Percentiles rank a stretch among this genome's conserved stretches.
Evolutionary conservation across 2,888 invertebrate species (phyloP).

Genomic region (Troglohyphantes excavatus): DNA sequence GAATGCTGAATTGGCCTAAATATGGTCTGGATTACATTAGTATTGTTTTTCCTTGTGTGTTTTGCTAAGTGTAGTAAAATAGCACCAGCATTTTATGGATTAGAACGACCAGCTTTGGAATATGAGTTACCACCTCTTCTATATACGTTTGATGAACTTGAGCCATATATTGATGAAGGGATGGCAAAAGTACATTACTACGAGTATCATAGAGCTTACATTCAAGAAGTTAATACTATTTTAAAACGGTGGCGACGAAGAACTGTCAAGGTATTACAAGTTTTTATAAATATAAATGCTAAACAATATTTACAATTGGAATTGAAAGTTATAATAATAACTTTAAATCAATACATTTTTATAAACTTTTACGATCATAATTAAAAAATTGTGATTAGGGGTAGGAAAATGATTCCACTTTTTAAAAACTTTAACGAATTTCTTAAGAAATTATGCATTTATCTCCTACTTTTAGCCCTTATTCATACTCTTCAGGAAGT

Average conservation of each 20-base stretch:
- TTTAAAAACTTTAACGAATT: too few species aligned
- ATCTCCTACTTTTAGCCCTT: too few species aligned
- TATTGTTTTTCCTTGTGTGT: background rate
- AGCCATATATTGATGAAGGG: constrained; percentile 81
- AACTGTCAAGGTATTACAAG: constrained; percentile 66
- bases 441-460: too few species aligned
- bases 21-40: background rate
- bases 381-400: too few species aligned
- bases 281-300: too few species aligned
- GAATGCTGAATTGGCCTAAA: too few species aligned
- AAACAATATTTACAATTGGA: too few species aligned
- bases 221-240: constrained; percentile 81
- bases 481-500: too few species aligned
- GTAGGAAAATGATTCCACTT: too few species aligned
- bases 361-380: too few species aligned
- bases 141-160: constrained; percentile 80
- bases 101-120: constrained; percentile 79
- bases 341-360: too few species aligned
- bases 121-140: constrained; percentile 81
- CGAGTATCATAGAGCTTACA: constrained; percentile 81
- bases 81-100: constrained; percentile 80
- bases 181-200: constrained; percentile 81
- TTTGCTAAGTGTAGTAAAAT: constrained; percentile 57
- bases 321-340: too few species aligned
- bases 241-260: constrained; percentile 80